phyloP scores from a whole-genome alignment of 2,888 invertebrate genomes.

The Panzeria rudis region DNA sequence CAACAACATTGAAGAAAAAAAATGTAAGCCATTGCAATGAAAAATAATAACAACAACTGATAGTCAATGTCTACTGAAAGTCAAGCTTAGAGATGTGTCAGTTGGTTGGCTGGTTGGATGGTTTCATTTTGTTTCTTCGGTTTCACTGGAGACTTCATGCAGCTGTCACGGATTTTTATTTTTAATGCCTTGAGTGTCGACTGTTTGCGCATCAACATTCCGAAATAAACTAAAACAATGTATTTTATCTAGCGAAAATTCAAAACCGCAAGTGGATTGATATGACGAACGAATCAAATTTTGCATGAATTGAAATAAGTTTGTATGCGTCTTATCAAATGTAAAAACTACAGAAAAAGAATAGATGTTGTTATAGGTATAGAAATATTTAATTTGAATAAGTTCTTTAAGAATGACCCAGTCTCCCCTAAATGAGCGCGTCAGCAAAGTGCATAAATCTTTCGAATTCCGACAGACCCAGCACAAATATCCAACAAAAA shows the following conservation, averaged over 20 bases:
- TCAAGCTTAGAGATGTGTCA: constrained; percentile 64
- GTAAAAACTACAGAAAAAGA: background rate
- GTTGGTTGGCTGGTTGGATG: constrained; percentile 44
- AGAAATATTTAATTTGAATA: background rate
- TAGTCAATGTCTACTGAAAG: constrained; percentile 64
- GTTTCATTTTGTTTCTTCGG: constrained; percentile 61
- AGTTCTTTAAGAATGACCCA: background rate
- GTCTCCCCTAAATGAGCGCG: background rate
- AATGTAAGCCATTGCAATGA: constrained; percentile 43
- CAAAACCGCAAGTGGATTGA: constrained; percentile 41
- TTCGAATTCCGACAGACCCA: too few relatives aligned
- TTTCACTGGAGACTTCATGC: constrained; percentile 67
- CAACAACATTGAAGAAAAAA: constrained; percentile 33
- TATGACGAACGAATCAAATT: constrained; percentile 11
- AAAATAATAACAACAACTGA: constrained; percentile 28
- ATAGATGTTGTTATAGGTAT: background rate
- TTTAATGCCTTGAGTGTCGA: constrained; percentile 43
- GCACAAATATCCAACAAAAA: too few relatives aligned
- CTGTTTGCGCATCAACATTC: constrained; percentile 47
- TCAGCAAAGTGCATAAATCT: background rate
- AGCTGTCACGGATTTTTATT: constrained; percentile 62
- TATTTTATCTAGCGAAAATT: constrained; percentile 46
- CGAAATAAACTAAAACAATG: constrained; percentile 50
- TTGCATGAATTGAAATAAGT: background rate
- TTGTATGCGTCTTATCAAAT: too few relatives aligned